Conservation (phyloP, 2,888 invertebrate species). For the Pollenia angustigena region DNA sequence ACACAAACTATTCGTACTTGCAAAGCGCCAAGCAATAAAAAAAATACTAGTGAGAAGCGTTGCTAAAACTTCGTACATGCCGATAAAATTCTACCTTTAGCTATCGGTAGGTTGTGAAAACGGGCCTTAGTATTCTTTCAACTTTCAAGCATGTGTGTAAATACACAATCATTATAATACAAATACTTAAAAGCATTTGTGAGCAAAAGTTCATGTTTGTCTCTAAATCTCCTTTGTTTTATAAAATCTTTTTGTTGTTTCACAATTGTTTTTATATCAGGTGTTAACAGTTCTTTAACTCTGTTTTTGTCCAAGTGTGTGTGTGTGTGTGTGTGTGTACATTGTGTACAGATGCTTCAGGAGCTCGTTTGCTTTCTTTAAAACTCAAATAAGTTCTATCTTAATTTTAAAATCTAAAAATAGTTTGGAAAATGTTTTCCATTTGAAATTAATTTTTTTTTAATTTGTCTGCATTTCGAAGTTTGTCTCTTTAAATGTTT, state of each 20-base stretch:
- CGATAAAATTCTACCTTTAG: no score
- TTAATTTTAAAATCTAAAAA: constrained; percentile 40
- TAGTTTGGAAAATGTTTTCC: constrained; percentile 14
- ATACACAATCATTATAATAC: not conserved
- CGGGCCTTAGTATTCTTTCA: not conserved
- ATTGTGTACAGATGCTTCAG: constrained; percentile 31
- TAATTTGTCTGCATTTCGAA: not conserved
- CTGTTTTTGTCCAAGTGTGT: not conserved
- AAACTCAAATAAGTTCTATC: constrained; percentile 12
- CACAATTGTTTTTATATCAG: constrained; percentile 45
- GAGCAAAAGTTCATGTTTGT: constrained; percentile 45
- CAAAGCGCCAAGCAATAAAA: no score
- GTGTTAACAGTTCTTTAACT: constrained; percentile 33
- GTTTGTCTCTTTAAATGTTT: constrained; percentile 6
- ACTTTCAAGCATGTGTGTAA: not conserved
- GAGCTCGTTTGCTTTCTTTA: constrained; percentile 33
- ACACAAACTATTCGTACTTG: no score
- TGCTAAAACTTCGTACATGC: no score
- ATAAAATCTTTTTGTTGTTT: constrained; percentile 61
- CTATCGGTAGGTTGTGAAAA: no score
- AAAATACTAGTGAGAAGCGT: no score
- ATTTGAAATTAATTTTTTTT: not conserved
- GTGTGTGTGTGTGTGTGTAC: not conserved
- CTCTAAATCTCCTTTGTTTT: constrained; percentile 64
- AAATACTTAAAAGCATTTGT: constrained; percentile 2